A percentile compares a stretch with the other conserved stretches of the same genome.
Conservation (phyloP, 2,113 vertebrate genomes). For the Sclerurus mexicanus region DNA sequence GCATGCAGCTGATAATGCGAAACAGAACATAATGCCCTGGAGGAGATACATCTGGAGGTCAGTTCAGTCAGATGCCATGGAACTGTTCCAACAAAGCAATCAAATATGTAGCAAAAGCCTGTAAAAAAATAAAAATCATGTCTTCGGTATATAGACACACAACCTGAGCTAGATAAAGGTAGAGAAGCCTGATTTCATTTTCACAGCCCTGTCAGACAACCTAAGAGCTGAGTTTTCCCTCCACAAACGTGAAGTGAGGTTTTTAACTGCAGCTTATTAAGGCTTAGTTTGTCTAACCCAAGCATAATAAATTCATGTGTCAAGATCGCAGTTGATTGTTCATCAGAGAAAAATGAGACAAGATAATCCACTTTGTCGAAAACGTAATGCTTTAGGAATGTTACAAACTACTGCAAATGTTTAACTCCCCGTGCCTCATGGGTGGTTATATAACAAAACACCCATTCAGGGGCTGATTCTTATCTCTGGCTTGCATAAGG, state of each 20-base stretch:
- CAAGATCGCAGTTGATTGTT: conserved; percentile 39
- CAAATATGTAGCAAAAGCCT: conserved; percentile 64
- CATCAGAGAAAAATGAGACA: conserved; percentile 53
- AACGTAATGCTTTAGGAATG: conserved; percentile 53
- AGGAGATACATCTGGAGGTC: conserved; percentile 66
- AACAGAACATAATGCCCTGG: conserved; percentile 57
- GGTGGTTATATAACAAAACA: conserved; percentile 42
- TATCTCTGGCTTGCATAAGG: conserved; percentile 3
- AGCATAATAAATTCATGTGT: conserved; percentile 56
- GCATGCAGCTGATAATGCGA: conserved; percentile 53
- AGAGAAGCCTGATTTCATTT: conserved; percentile 7
- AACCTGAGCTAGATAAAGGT: conserved; percentile 7
- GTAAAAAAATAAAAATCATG: not conserved
- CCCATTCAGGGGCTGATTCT: conserved; percentile 40
- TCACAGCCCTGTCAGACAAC: not conserved
- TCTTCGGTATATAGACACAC: conserved; percentile 31
- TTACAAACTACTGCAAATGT: conserved; percentile 45
- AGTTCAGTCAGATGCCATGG: conserved; percentile 51
- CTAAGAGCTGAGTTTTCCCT: not conserved
- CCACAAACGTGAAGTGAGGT: not conserved
- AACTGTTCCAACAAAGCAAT: conserved; percentile 65
- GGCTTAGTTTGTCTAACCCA: conserved; percentile 54
- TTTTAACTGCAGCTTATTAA: conserved; percentile 47
- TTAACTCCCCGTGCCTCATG: conserved; percentile 4
- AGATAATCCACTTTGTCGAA: conserved; percentile 46